Base-by-base conservation (phyloP, 2,797 vertebrate genomes). In the Lacerta viridis region DNA sequence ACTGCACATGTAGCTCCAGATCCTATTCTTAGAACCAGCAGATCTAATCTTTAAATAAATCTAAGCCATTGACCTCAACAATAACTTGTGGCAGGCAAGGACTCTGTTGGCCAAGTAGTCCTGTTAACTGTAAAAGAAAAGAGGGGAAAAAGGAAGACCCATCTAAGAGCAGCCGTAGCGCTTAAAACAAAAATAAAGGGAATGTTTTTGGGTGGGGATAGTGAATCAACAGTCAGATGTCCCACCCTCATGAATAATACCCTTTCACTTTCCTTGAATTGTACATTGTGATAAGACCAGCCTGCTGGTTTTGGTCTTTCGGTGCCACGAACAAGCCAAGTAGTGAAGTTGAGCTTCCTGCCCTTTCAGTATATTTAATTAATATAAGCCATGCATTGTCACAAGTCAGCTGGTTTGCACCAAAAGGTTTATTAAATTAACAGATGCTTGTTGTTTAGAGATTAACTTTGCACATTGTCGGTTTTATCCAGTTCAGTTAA, bases 181-280 rank as follows among this genome's bases (percentile, higher is more conserved):
- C 9, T 95, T 89, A 92, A 64, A 17, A 61, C 80, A 83, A 94
- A 95, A 96, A 92, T 90, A 92, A 94, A 90, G 92, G 93, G 90
- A 92, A 94, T 93, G 84, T 79, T 95, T 93, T 94, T 87, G 90
- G 89, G 92, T 94, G 92, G 93, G 91, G 92, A 78, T 81, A 90
- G 80, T 95, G 95, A 96, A 95, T 95, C 94, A 95, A 93, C 84
- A 80, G 5, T 18, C 90, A 92, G 90, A 92, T 90, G 89, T 94
- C 93, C 94, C 95, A 96, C 94, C 95, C 95, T 93, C 94, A 88
- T 91, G 92, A 96, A 95, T 95, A 95, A 95, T 96, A 90, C 90
- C 83, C 90, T 90, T 93, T 95, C 81, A 91, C 91, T 96, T 96
- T 93, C 95, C 91, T 92, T 92, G 83, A 94, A 94, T 85, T 95